phyloP scores from a whole-genome alignment of 64 coral and sea anemone genomes.

The Catalaphyllia jardinei region DNA sequence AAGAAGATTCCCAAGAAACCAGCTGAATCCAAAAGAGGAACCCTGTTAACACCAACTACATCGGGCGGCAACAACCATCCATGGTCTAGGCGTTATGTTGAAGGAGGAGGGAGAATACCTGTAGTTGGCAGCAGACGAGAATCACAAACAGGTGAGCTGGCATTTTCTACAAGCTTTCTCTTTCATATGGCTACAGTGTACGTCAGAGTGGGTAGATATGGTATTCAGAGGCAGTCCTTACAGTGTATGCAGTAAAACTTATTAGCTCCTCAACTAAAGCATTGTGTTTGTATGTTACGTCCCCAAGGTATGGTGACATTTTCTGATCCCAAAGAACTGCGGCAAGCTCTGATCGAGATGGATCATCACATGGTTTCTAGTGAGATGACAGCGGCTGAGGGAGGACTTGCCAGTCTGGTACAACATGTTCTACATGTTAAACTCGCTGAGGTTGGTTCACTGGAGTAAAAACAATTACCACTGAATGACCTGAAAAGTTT shows the following conservation, averaged over 20 bases:
- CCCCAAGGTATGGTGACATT: conserved; percentile 88
- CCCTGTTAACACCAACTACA: conserved; percentile 23
- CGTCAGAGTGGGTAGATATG: too few relatives aligned
- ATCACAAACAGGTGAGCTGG: conserved; percentile 62
- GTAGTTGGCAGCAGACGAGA: conserved; percentile 77
- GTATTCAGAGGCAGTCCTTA: too few relatives aligned
- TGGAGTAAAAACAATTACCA: too few relatives aligned
- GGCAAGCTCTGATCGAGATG: conserved; percentile 84
- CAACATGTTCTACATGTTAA: conserved; percentile 88
- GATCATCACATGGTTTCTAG: conserved; percentile 92
- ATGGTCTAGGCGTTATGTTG: conserved; percentile 50
- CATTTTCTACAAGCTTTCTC: not conserved
- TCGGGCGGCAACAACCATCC: conserved; percentile 11
- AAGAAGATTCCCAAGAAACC: conserved; percentile 57
- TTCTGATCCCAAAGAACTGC: conserved; percentile 79
- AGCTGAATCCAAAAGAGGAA: conserved; percentile 18
- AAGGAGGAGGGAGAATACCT: conserved; percentile 68
- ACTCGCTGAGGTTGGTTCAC: conserved; percentile 71
- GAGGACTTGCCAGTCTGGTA: conserved; percentile 81
- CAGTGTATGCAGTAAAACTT: too few relatives aligned
- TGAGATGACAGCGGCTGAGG: conserved; percentile 84
- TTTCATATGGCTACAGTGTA: too few relatives aligned
- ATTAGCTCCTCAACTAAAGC: not conserved
- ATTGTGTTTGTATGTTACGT: not conserved
- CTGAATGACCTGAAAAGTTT: too few relatives aligned